Percentiles rank a stretch among this genome's conserved stretches.
phyloP scores from a whole-genome alignment of 2,888 invertebrate genomes.

The Mamestra brassicae region DNA sequence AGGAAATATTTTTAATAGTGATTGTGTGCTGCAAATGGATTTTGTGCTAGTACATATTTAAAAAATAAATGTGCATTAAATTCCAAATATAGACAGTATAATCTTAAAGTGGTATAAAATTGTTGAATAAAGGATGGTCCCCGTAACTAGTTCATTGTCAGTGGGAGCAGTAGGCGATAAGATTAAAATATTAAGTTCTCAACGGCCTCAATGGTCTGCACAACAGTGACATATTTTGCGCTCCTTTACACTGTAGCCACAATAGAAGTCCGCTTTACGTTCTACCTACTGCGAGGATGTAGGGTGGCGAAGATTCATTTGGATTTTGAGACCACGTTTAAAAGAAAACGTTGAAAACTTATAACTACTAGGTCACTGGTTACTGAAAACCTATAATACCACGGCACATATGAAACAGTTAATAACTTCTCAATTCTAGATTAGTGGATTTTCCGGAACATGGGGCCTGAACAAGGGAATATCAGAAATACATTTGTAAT shows the following conservation, averaged over 20 bases:
- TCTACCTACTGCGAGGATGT: slow-evolving; percentile 64
- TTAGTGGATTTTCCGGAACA: too few species aligned
- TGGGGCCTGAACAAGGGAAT: too few species aligned
- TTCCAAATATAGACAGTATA: slow-evolving; percentile 22
- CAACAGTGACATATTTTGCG: slow-evolving; percentile 79
- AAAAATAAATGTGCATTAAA: not conserved
- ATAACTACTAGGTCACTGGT: too few species aligned
- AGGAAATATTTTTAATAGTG: slow-evolving; percentile 10
- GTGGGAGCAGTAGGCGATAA: slow-evolving; percentile 59
- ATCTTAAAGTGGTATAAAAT: slow-evolving; percentile 45
- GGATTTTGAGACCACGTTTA: not conserved
- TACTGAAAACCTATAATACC: too few species aligned
- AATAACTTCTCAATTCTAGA: too few species aligned
- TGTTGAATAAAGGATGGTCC: slow-evolving; percentile 49
- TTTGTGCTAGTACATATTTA: not conserved
- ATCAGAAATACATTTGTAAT: too few species aligned
- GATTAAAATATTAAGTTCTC: slow-evolving; percentile 81
- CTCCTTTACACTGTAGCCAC: slow-evolving; percentile 74
- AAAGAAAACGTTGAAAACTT: too few species aligned
- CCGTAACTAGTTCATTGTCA: slow-evolving; percentile 64
- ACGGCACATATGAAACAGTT: too few species aligned
- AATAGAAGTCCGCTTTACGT: slow-evolving; percentile 72
- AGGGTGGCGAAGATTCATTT: slow-evolving; percentile 24
- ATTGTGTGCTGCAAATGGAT: not conserved
- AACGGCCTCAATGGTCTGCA: slow-evolving; percentile 70